A percentile compares a stretch with the other conserved stretches of the same genome.
Evolutionary conservation across 53 echinoderm and acorn worm genomes (phyloP).

Genomic region (Paracentrotus lividus): DNA sequence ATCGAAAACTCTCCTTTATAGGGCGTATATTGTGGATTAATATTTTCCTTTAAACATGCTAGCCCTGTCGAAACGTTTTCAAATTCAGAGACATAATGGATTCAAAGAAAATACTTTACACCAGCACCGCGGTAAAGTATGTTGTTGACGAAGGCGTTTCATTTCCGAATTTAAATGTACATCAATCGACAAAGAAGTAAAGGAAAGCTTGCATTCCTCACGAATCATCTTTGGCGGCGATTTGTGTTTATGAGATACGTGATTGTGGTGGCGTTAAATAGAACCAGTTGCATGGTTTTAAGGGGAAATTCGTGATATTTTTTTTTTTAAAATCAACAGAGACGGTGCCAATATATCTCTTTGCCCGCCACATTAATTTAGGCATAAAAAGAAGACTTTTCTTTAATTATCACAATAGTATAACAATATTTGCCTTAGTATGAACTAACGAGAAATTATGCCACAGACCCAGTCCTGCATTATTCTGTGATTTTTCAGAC

Average conservation of each 20-base stretch:
- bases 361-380: too few relatives aligned
- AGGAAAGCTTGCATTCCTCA: background rate
- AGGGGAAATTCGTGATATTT: background rate
- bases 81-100: background rate
- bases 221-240: background rate
- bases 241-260: conserved; percentile 32
- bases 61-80: background rate
- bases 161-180: conserved; percentile 37
- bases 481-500: too few relatives aligned
- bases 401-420: too few relatives aligned
- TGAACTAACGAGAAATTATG: too few relatives aligned
- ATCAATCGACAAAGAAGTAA: conserved; percentile 17
- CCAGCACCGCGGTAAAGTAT: background rate
- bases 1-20: too few relatives aligned
- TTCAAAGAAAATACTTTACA: background rate
- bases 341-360: background rate
- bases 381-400: too few relatives aligned
- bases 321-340: background rate
- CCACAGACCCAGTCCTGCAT: too few relatives aligned
- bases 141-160: conserved; percentile 9
- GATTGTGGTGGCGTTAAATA: conserved; percentile 4
- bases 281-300: background rate
- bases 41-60: too few relatives aligned
- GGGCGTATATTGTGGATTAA: too few relatives aligned
- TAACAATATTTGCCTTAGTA: too few relatives aligned